Base-by-base conservation (phyloP, 2,113 vertebrate species). In the Bagarius yarrelli region DNA sequence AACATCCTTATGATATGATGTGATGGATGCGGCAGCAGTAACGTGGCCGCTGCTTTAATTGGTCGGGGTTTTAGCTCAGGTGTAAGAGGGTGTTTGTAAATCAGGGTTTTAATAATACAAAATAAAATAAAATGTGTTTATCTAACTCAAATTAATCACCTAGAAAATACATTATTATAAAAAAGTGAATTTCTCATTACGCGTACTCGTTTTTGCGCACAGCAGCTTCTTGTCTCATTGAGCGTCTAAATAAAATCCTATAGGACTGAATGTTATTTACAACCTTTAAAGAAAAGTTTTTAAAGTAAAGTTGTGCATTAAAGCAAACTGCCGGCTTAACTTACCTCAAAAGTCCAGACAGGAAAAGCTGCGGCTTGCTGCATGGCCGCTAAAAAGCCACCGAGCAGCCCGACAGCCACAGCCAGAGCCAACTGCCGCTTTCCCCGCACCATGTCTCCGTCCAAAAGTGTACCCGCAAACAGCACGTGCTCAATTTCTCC, bases 291-390 rank as follows among this genome's bases (percentile, higher is more conserved):
- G 15, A 47, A 25, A 4, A 13, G n/a, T 27, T 53, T 71, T 71
- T 47, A 21, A 47, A 9, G 14, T 36, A 50, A 67, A 56, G 25
- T 25, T 23, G 0, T 21, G 63, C 52, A 18, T 0, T 32, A 8
- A 57, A 30, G 27, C 25, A 56, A 63, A 64, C 73, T 70, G 61
- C 60, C 73, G 75, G 36, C 91, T 87, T 93, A 79, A 44, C 92
- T 87, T 93, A 94, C 93, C 93, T 94, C 91, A 76, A 86, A 81
- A 60, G 87, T 92, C 93, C 93, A 88, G 86, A 88, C 88, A 78
- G 92, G 91, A 50, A 90, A 88, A 44, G 93, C 91, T 16, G 90
- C 52, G 87, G 85, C 87, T 80, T 86, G 91, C 23, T 91, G 91
- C 90, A 91, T 87, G 88, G 88, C 90, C 61, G 90, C 90, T 30